phyloP scores from a whole-genome alignment of 2,113 vertebrate species.

The Haliaeetus leucogaster region DNA sequence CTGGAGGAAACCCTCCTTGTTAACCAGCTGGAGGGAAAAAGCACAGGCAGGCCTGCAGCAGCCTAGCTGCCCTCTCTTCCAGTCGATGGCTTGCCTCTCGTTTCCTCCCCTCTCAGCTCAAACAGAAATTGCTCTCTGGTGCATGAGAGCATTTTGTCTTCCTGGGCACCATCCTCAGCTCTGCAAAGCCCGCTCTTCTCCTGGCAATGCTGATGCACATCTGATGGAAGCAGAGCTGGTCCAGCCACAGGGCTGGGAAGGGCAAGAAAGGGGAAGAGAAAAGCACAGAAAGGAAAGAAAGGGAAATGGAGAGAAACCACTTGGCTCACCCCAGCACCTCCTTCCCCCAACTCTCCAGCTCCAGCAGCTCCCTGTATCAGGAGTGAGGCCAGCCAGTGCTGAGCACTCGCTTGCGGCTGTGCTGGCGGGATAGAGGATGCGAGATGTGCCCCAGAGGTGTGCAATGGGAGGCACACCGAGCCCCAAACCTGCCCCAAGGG shows the following conservation, averaged over 20 bases:
- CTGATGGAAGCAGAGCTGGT: background rate
- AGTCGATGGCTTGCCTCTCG: rapidly evolving
- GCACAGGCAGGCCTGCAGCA: background rate
- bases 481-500: rapidly evolving
- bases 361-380: background rate
- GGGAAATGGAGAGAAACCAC: background rate
- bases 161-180: rapidly evolving
- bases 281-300: background rate
- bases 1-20: background rate
- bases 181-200: background rate
- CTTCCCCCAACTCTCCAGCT: background rate
- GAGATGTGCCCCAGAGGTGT: background rate
- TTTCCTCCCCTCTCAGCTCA: background rate
- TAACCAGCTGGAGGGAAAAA: background rate
- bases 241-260: background rate
- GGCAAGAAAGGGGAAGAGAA: background rate
- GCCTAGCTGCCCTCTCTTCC: background rate
- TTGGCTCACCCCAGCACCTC: background rate
- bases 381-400: rapidly evolving
- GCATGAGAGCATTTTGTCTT: background rate
- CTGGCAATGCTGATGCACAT: background rate
- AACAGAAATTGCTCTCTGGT: background rate
- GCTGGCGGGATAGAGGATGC: background rate
- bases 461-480: rapidly evolving
- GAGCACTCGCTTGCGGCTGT: background rate